Evolutionary conservation across 2,797 vertebrate species (phyloP), one percentile per base, ranked within the genome.

Genomic region (Pyrocephalus nanus): DNA sequence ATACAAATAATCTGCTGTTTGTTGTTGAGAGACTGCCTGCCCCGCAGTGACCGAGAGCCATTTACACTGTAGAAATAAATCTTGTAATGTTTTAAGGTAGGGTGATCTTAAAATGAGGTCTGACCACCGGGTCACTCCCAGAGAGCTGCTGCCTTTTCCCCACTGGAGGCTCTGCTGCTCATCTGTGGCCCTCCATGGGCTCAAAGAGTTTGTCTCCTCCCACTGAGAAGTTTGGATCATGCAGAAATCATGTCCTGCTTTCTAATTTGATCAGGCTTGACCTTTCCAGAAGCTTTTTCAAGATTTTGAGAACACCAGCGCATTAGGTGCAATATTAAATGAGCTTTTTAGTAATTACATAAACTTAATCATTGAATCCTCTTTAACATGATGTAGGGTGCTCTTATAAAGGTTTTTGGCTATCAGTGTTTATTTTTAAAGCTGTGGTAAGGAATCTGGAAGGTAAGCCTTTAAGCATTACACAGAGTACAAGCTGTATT

Each of bases 291-390:
- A 69, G 54, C 50, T 90, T 77, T 83, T 78, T 67, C 38, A 21
- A 60, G 40, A 21, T 43, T 54, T 66, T n/a, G 48, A 50, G 40
- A 89, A 76, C 51, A 69, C 21, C 47, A 73, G 11, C 15, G 4
- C 36, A 20, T 50, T 54, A 55, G 51, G 27, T 64, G 38, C 51
- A 30, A 45, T 88, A 74, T 58, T 92, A 83, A 93, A 86, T 93
- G 29, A 86, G 26, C 58, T 75, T 48, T 66, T 62, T 22, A 50
- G 36, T 90, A 93, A 82, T 93, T 92, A 42, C 23, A 53, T 88
- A 74, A 88, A 47, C 32, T 86, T 73, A 64, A 58, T 81, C 65
- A 69, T 18, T 65, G n/a, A 91, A 53, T 93, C 22, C n/a, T 91
- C 73, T 55, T 55, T 32, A 86, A 88, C 17, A 26, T 43, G 21